These are phyloP conservation scores for Actias luna DNA, from an alignment of 2,888 invertebrate species.

Conservation along the genomic window DNA sequence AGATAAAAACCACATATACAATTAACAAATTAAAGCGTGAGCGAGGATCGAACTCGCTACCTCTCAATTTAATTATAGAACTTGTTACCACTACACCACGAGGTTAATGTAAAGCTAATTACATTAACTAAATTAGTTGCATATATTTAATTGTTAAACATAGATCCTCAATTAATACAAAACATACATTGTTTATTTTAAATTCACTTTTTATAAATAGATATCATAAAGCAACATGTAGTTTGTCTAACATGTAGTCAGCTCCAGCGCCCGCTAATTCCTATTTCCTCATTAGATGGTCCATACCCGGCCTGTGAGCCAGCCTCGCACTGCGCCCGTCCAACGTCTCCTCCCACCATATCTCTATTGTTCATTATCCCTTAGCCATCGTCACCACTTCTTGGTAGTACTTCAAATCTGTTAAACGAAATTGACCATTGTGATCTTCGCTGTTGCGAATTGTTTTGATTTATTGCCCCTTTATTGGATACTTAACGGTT, in stretches of 20 bases:
- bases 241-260: conserved; percentile 56
- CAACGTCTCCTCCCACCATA: conserved; percentile 43
- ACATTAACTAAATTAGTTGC: too few species aligned
- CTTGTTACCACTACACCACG: too few species aligned
- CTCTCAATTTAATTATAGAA: too few species aligned
- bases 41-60: too few species aligned
- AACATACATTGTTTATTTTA: neutral
- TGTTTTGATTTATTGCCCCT: conserved; percentile 77
- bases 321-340: conserved; percentile 57
- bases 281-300: conserved; percentile 77
- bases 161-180: neutral
- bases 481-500: conserved; percentile 64
- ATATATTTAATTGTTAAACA: neutral
- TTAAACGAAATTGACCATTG: conserved; percentile 63
- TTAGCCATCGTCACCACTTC: conserved; percentile 44
- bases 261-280: conserved; percentile 75
- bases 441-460: conserved; percentile 62
- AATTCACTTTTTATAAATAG: neutral
- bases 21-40: too few species aligned
- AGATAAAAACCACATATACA: too few species aligned
- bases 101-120: too few species aligned
- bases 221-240: conserved; percentile 33
- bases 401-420: conserved; percentile 43
- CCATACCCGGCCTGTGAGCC: conserved; percentile 53
- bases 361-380: conserved; percentile 35